Evolutionary conservation across 2,888 invertebrate genomes (phyloP), one percentile per base, ranked within the genome.

Genomic region (Dicyrtoma fusca): DNA sequence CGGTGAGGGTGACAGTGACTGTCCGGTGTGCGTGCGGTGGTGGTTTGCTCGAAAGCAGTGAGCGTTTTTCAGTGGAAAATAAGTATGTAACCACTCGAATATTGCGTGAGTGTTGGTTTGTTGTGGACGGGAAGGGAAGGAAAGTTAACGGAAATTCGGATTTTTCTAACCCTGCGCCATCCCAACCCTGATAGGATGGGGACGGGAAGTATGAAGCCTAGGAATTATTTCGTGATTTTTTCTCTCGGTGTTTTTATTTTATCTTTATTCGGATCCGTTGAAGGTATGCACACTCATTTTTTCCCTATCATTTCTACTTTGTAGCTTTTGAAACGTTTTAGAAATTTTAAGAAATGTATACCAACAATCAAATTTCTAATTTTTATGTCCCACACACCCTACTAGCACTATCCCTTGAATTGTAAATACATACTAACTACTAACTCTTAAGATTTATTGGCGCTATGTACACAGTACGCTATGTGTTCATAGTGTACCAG

Each of bases 91-190:
- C 17, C 49, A 49, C 49, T n/a, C n/a, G n/a, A 49, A 3, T 14
- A 49, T 17, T 49, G 49, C 17, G 14, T 49, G n/a, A 49, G 49
- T 6, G 49, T 49, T 49, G 49, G 14, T 49, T 49, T 49, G 49
- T 49, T 14, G 49, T 49, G 49, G 17, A n/a, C 49, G 14, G n/a
- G 17, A 49, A 49, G 14, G 17, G 13, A 26, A 59, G 34, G 34
- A 59, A 26, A 19, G 59, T 25, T 59, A 59, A 59, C 59, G 59
- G 59, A 59, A 59, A 59, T 25, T 59, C 59, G 59, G 59, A 59
- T 59, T 59, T 25, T 59, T 59, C 49, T 44, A 25, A 59, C 34
- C 59, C 59, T 59, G 59, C 59, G 59, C 59, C 59, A 23, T 59
- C 59, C 26, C 59, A n/a, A n/a, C n/a, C n/a, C n/a, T n/a, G n/a